Conservation (phyloP, 2,888 invertebrate genomes). For the Rotaria macrura region DNA sequence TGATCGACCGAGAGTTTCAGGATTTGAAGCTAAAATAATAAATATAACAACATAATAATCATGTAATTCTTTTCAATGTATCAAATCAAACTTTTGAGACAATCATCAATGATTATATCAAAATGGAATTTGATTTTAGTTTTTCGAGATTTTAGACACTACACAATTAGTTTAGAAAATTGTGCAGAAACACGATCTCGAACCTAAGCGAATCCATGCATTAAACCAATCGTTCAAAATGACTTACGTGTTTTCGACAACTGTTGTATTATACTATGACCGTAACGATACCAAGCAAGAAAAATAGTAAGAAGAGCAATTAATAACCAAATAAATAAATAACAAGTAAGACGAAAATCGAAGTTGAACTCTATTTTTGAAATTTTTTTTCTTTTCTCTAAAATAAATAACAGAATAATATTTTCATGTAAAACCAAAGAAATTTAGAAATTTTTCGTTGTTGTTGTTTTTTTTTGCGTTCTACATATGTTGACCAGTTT, state of each 20-base stretch:
- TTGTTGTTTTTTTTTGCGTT: background rate
- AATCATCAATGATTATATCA: background rate
- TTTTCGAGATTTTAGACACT: background rate
- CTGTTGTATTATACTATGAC: background rate
- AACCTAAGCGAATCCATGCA: background rate
- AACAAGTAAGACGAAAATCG: background rate
- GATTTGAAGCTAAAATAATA: background rate
- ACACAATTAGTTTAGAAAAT: background rate
- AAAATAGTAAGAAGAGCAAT: background rate
- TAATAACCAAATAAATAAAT: slow-evolving; percentile 1
- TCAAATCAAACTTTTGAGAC: background rate
- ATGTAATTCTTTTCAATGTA: background rate
- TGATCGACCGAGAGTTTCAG: background rate
- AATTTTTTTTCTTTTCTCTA: background rate
- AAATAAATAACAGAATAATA: background rate
- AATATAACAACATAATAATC: background rate
- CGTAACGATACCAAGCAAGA: slow-evolving; percentile 18
- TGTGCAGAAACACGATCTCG: background rate
- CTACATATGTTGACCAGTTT: background rate
- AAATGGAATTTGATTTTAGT: background rate
- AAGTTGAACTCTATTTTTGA: slow-evolving; percentile 14
- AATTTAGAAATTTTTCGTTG: no score
- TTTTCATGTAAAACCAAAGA: background rate
- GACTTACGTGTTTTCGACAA: slow-evolving; percentile 4
- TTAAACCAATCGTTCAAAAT: background rate